Base-by-base conservation (phyloP, 2,888 invertebrate genomes). In the Trimorus sp. region DNA sequence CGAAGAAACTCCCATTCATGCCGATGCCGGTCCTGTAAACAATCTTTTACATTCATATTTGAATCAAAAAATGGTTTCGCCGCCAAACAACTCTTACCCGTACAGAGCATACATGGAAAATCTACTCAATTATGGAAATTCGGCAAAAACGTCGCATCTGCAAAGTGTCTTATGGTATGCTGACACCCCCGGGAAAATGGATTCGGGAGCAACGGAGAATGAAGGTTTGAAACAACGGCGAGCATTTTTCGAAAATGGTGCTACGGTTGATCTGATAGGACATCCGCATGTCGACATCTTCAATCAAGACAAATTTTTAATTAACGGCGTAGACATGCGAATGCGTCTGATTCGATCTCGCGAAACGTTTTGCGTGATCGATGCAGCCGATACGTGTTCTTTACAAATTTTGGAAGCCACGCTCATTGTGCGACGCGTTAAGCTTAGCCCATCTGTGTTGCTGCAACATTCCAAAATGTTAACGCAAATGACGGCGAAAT, bases 101-200 rank as follows among this genome's bases (percentile, higher is more conserved):
- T 88, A 86, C 60, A 56, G 86, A 45, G 83, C 85, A 0, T 87
- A 86, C 60, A 83, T 88, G 15, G 85, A 86, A 68, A 83, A 79
- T 16, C 40, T 86, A 8, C 59, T 85, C 4, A 86, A 84, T 77
- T 86, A 84, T 54, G 79, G 75, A 0, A 12, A 37, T 0, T 51
- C 26, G 0, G 84, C 85, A 15, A 84, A 85, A 77, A 49, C 68
- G 7, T 83, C 82, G 11, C 85, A 87, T 68, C 81, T 86, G 1
- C 77, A 84, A 0, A 66, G 45, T 1, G 38, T 51, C 0, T 12
- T 83, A 7, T 79, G 73, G 76, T 76, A 71, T n/a, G 12, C 3
- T 6, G 79, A 83, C 16, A 70, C 62, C 0, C 54, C 69, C 0
- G 74, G 77, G 4, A 9, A 62, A 14, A 62, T 62, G 45, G 65